phyloP scores from a whole-genome alignment of 2,797 vertebrate genomes.

The Halcyon leucocephala region DNA sequence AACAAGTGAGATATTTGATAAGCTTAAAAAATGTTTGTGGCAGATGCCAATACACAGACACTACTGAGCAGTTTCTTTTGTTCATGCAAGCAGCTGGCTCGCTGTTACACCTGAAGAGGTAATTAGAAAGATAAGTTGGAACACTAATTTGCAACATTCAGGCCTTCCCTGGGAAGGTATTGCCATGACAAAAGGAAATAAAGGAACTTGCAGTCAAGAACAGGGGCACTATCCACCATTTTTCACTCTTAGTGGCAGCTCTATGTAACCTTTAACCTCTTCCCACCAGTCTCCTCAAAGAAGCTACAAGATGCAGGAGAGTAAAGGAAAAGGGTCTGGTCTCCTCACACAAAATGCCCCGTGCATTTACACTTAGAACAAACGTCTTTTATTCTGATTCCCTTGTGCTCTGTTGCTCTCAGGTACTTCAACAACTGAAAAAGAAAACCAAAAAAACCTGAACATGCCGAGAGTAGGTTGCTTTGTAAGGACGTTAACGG shows the following conservation, averaged over 20 bases:
- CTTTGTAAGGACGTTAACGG: neutral
- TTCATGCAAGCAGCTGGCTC: conserved; percentile 38
- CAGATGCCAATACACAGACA: neutral
- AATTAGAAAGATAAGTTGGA: conserved; percentile 71
- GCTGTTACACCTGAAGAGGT: conserved; percentile 72
- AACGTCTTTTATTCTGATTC: conserved; percentile 42
- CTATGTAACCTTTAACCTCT: conserved; percentile 75
- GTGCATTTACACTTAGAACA: conserved; percentile 38
- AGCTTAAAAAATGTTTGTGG: neutral
- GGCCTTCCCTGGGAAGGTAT: conserved; percentile 68
- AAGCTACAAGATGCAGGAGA: conserved; percentile 69
- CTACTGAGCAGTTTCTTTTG: neutral
- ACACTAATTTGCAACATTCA: conserved; percentile 72
- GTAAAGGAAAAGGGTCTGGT: conserved; percentile 30
- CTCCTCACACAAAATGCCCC: conserved; percentile 22
- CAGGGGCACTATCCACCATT: conserved; percentile 69
- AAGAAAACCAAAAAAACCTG: neutral
- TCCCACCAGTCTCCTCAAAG: conserved; percentile 77
- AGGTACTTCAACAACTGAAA: conserved; percentile 14
- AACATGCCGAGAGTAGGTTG: neutral
- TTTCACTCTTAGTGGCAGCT: conserved; percentile 75
- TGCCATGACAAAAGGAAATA: conserved; percentile 71
- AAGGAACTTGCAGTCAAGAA: conserved; percentile 58
- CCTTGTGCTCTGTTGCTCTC: conserved; percentile 9
- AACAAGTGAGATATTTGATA: neutral